phyloP scores from a whole-genome alignment of 2,113 vertebrate species.

The Microcebus griseorufus region DNA sequence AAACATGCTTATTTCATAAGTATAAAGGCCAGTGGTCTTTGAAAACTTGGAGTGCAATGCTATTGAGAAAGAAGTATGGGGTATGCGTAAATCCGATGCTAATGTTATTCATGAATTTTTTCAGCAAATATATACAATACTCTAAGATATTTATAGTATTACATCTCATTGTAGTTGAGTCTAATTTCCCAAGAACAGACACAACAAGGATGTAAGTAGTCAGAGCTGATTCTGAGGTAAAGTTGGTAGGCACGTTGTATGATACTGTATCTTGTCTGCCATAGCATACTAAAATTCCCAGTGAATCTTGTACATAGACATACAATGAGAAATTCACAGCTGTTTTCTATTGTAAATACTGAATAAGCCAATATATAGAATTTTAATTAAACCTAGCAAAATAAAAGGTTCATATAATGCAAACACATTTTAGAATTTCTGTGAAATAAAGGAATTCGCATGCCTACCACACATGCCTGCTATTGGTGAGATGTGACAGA shows the following conservation, averaged over 20 bases:
- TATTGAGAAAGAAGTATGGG: neutral
- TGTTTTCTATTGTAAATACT: neutral
- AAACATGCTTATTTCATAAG: neutral
- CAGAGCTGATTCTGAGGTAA: neutral
- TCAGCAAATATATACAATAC: neutral
- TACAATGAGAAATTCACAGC: neutral
- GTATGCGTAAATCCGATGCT: neutral
- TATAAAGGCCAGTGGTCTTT: neutral
- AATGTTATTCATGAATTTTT: slow-evolving; percentile 29
- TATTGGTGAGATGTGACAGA: neutral
- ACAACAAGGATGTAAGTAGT: neutral
- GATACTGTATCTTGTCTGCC: neutral
- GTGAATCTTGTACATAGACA: neutral
- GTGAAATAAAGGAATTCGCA: neutral
- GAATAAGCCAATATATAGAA: neutral
- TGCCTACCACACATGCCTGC: neutral
- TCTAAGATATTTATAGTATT: neutral
- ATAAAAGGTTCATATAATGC: neutral
- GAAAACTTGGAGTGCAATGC: neutral
- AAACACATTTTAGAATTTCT: neutral
- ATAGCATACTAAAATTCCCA: neutral
- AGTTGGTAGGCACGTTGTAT: neutral
- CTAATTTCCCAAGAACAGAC: neutral
- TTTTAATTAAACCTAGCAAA: neutral
- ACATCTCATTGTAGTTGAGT: neutral